Evolutionary conservation across 2,888 invertebrate genomes (phyloP).

Genomic region (Heteromurus nitidus): DNA sequence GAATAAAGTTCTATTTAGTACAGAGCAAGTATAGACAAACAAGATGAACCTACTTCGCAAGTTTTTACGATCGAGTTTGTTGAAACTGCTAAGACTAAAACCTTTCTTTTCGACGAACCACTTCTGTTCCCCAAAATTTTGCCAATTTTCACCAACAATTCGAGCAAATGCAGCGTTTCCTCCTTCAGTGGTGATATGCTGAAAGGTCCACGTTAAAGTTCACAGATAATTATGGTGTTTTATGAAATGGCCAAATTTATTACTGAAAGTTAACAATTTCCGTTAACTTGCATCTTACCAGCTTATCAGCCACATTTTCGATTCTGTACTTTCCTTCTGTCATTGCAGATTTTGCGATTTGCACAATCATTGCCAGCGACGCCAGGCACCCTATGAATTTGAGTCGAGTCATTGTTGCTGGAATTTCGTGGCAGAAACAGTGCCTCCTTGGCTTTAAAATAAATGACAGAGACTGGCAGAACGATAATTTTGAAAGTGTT

Average conservation of each 20-base stretch:
- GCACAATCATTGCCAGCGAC: not conserved
- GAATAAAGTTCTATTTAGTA: not conserved
- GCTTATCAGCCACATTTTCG: conserved; percentile 63
- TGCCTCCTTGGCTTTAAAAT: not conserved
- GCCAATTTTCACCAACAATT: conserved; percentile 71
- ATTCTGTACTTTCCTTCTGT: conserved; percentile 69
- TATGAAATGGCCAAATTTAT: not conserved
- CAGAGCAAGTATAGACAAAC: no score
- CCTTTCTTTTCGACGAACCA: conserved; percentile 69
- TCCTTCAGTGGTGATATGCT: conserved; percentile 71
- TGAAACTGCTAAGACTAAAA: conserved; percentile 10
- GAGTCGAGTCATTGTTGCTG: not conserved
- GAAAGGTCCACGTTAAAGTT: not conserved
- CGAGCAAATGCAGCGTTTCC: conserved; percentile 69
- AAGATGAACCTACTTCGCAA: no score
- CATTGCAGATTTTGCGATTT: not conserved
- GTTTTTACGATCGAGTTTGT: not conserved
- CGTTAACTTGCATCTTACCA: conserved; percentile 48
- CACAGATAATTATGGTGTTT: not conserved
- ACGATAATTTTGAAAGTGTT: not conserved
- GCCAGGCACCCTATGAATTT: not conserved
- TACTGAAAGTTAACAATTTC: not conserved
- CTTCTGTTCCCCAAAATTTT: conserved; percentile 71
- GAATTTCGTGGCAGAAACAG: not conserved
- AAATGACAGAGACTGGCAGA: not conserved